Evolutionary conservation across 2,888 invertebrate species (phyloP).

Genomic region (Mesoligia furuncula): DNA sequence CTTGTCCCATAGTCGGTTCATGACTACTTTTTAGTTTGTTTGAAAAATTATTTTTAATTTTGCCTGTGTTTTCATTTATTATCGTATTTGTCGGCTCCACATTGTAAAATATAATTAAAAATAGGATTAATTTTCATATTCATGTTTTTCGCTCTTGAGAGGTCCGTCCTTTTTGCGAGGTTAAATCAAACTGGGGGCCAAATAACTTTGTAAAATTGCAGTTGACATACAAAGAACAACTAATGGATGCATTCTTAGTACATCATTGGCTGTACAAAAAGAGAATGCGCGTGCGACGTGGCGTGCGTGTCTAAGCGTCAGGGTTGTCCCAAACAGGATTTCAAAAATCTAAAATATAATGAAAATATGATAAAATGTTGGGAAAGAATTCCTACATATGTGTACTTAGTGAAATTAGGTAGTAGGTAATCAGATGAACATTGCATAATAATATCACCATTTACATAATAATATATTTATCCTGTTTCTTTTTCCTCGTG

Average conservation of each 20-base stretch:
- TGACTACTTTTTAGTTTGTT: background rate
- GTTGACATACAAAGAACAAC: conserved; percentile 69
- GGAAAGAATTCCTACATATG: no score
- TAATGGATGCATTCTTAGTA: conserved; percentile 79
- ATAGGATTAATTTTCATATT: no score
- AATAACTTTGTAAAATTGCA: conserved; percentile 66
- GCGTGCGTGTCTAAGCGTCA: conserved; percentile 68
- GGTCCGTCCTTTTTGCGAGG: conserved; percentile 12
- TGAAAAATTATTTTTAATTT: background rate
- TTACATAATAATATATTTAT: background rate
- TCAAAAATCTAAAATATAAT: no score
- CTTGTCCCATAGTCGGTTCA: background rate
- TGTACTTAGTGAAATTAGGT: background rate
- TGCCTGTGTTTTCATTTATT: no score
- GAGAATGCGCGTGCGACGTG: conserved; percentile 82
- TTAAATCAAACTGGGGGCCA: conserved; percentile 50
- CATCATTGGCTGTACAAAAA: conserved; percentile 80
- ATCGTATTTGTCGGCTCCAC: no score
- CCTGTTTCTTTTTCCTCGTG: background rate
- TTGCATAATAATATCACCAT: background rate
- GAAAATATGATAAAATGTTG: background rate
- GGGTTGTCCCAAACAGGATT: conserved; percentile 30
- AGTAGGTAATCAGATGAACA: background rate
- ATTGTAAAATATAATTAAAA: background rate
- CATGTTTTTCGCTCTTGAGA: background rate